Base-by-base conservation (phyloP, 2,113 vertebrate species). In the Geothlypis trichas region DNA sequence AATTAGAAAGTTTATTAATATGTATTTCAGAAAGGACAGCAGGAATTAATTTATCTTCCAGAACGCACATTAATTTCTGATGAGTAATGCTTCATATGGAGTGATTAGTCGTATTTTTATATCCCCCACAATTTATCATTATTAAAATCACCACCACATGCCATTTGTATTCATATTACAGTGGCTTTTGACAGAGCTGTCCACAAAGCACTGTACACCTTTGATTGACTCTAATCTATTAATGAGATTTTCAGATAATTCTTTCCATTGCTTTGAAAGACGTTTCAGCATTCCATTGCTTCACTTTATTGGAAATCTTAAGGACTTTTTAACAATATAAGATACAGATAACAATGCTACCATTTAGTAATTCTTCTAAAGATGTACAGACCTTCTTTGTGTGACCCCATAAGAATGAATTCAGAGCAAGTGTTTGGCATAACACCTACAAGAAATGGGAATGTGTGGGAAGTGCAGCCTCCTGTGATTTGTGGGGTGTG, bases 21-120 rank as follows among this genome's bases (percentile, higher is more conserved):
- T 7, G 9, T 37, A 68, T 90, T 81, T 94, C 72, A 72, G 52
- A 85, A 77, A 63, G 49, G 46, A 84, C 35, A 61, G 22, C 13
- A 28, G 22, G 42, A 89, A 91, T 89, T 88, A 57, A 58, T 79
- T 84, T 83, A 49, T 46, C 77, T 76, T 30, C 31, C 44, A 46
- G 77, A 84, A 67, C 63, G 27, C 1, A 6, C 33, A 59, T 78
- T 88, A 71, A 67, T 77, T 89, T 87, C 69, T 91, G n/a, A 44
- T 87, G 80, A 91, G 54, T 84, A 87, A 87, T 87, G n/a, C 77
- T 89, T 89, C 54, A 35, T 57, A 15, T 2, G 20, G 52, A 67
- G 12, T 37, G n/a, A 89, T 89, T 94, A 82, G 66, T 88, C 5
- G 7, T 93, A 75, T 78, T 92, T 95, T 89, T 95, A 47, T 39